A percentile compares a stretch with the other conserved stretches of the same genome.
Conservation (phyloP, 2,888 invertebrate genomes). For the Drosophila melanocephala region DNA sequence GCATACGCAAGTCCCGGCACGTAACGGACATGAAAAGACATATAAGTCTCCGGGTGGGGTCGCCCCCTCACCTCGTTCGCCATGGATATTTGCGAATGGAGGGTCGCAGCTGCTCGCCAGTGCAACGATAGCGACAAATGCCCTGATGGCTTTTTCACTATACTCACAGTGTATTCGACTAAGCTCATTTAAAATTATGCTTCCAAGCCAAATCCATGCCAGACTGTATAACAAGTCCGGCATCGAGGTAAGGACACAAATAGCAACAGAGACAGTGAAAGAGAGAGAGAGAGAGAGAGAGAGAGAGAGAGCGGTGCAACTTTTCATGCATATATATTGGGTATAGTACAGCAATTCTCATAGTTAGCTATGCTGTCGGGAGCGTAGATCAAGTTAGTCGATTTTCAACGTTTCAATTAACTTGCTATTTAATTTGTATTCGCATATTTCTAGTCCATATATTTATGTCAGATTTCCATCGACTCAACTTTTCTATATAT, state of each 20-base stretch:
- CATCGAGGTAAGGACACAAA: constrained; percentile 12
- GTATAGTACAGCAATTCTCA: background rate
- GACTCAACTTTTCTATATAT: constrained; percentile 10
- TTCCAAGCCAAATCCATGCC: constrained; percentile 54
- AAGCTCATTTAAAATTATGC: constrained; percentile 72
- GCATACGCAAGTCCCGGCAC: constrained; percentile 82
- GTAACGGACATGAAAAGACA: constrained; percentile 82
- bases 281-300: background rate
- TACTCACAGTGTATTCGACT: constrained; percentile 64
- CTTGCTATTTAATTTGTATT: constrained; percentile 12
- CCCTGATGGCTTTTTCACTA: constrained; percentile 64
- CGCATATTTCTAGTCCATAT: constrained; percentile 10
- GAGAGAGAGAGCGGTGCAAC: background rate
- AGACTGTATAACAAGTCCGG: constrained; percentile 18
- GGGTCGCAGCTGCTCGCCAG: constrained; percentile 56
- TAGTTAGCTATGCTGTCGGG: constrained; percentile 21
- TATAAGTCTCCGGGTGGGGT: constrained; percentile 77
- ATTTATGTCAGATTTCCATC: constrained; percentile 3
- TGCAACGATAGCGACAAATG: constrained; percentile 54
- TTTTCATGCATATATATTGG: background rate
- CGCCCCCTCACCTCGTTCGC: constrained; percentile 82
- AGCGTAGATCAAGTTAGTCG: constrained; percentile 15
- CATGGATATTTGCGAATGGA: constrained; percentile 82
- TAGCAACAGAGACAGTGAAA: background rate
- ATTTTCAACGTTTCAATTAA: constrained; percentile 22